Conservation (phyloP, 2,888 invertebrate genomes). For the Cepaea hortensis region DNA sequence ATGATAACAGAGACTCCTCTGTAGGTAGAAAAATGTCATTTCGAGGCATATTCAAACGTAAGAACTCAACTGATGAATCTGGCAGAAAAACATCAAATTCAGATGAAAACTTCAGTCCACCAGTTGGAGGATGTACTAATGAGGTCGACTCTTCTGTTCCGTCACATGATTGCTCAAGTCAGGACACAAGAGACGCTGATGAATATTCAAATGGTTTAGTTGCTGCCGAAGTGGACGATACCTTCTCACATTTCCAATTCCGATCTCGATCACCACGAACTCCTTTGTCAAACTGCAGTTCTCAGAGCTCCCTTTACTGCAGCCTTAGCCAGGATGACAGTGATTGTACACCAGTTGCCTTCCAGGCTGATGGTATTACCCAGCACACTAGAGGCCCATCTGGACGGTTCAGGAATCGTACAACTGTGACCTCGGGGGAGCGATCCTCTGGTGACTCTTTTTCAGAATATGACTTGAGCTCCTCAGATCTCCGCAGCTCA, state of each 20-base stretch:
- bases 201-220: not conserved
- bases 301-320: slow-evolving; percentile 27
- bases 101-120: slow-evolving; percentile 51
- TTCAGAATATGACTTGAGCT: slow-evolving; percentile 33
- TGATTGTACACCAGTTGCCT: slow-evolving; percentile 3
- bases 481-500: slow-evolving; percentile 36
- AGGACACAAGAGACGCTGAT: not conserved
- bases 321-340: slow-evolving; percentile 33
- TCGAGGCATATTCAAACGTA: slow-evolving; percentile 53
- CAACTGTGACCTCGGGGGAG: not conserved
- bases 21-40: slow-evolving; percentile 52
- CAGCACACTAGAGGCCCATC: slow-evolving; percentile 28
- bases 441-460: slow-evolving; percentile 30
- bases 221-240: not conserved
- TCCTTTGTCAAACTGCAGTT: slow-evolving; percentile 22
- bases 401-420: not conserved
- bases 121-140: slow-evolving; percentile 48
- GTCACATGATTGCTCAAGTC: not conserved
- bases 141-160: slow-evolving; percentile 41
- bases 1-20: slow-evolving; percentile 34
- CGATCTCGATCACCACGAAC: slow-evolving; percentile 12
- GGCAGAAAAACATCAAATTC: slow-evolving; percentile 21
- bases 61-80: slow-evolving; percentile 46
- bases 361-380: not conserved
- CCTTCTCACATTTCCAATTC: not conserved